These are phyloP conservation scores for Pachyseris speciosa DNA, from an alignment of 64 coral and sea anemone species.

Conservation along the genomic window DNA sequence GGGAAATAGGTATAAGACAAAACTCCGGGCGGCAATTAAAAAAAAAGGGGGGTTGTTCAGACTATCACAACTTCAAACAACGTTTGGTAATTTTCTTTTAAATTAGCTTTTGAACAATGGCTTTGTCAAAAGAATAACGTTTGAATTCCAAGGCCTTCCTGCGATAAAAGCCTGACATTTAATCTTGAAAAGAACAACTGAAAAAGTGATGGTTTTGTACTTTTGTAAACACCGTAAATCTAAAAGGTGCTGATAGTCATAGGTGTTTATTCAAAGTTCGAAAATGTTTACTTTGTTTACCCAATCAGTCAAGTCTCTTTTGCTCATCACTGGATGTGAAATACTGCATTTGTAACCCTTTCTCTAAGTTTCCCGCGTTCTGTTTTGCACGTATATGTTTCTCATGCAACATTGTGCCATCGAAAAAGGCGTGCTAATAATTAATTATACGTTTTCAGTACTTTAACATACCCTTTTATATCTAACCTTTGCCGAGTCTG, in stretches of 20 bases:
- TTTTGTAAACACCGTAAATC: not conserved
- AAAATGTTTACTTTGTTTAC: slow-evolving; percentile 33
- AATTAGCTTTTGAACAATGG: slow-evolving; percentile 20
- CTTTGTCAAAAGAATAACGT: slow-evolving; percentile 5
- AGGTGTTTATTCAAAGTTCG: slow-evolving; percentile 18
- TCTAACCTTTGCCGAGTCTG: not conserved
- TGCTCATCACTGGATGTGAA: not conserved
- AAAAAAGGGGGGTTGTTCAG: not conserved
- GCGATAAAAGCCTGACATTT: not conserved
- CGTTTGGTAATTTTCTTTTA: not conserved
- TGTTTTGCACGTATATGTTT: no score
- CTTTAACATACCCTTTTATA: no score
- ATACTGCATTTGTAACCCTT: no score
- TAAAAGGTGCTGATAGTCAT: not conserved
- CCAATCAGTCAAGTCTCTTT: not conserved
- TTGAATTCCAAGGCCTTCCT: slow-evolving; percentile 23
- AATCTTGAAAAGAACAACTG: not conserved
- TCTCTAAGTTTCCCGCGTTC: no score
- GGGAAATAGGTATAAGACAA: slow-evolving; percentile 11
- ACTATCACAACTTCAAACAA: slow-evolving; percentile 45
- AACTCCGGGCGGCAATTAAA: slow-evolving; percentile 23
- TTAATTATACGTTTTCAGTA: no score
- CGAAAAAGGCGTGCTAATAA: no score
- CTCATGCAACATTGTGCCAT: no score
- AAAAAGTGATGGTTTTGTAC: not conserved